Percentiles rank a stretch among this genome's conserved stretches.
phyloP scores from a whole-genome alignment of 2,888 invertebrate species.

The Amblyjoppa proteus region DNA sequence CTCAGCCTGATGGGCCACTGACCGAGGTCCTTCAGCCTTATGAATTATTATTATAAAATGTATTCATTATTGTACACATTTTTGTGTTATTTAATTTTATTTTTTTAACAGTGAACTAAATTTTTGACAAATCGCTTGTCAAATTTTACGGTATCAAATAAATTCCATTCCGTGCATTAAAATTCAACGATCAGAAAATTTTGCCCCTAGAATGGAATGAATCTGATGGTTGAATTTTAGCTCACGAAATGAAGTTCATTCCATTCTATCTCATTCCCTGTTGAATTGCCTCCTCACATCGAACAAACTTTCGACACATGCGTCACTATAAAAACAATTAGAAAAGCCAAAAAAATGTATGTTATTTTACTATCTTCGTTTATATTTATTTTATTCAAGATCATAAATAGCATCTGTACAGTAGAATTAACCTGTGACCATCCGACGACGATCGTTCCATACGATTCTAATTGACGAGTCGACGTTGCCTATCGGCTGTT shows the following conservation, averaged over 20 bases:
- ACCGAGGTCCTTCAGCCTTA: no score
- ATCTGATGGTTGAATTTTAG: no score
- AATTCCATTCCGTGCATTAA: no score
- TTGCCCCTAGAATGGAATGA: no score
- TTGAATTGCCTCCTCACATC: not conserved
- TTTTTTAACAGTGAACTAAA: no score
- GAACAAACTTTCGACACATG: not conserved
- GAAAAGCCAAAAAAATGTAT: not conserved
- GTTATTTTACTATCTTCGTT: not conserved
- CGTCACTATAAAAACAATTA: no score
- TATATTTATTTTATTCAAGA: not conserved
- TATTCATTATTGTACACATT: not conserved
- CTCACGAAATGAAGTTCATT: no score
- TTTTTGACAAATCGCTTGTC: no score
- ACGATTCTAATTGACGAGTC: not conserved
- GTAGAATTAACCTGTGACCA: not conserved
- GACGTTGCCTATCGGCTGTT: not conserved
- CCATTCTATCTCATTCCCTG: not conserved
- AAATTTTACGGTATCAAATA: no score
- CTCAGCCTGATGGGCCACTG: no score
- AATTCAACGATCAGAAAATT: no score
- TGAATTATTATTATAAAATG: not conserved
- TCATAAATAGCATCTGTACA: not conserved
- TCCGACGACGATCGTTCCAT: not conserved
- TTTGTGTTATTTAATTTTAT: no score